A percentile compares a stretch with the other conserved stretches of the same genome.
Evolutionary conservation across 1,140 invertebrate species (phyloP).

Genomic region (Drosophila varians): DNA sequence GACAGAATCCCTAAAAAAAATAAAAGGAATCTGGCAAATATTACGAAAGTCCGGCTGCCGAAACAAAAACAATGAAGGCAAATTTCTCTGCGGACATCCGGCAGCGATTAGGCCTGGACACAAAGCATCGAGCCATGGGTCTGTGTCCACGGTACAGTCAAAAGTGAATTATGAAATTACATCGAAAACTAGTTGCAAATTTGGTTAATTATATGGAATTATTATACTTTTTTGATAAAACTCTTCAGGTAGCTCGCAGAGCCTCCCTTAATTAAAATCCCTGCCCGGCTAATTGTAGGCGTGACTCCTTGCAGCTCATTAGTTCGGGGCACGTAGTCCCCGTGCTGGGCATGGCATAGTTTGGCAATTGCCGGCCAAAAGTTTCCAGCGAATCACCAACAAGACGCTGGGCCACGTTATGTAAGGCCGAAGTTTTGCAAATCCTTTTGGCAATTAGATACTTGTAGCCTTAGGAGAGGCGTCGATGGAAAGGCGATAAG

Average conservation of each 20-base stretch:
- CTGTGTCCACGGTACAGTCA: conserved; percentile 15
- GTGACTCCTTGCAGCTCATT: conserved; percentile 59
- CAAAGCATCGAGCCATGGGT: background rate
- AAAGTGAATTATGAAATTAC: conserved; percentile 84
- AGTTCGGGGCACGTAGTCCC: conserved; percentile 49
- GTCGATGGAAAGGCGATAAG: background rate
- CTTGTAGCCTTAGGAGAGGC: conserved; percentile 51
- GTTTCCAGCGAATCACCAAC: conserved; percentile 54
- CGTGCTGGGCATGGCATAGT: conserved; percentile 60
- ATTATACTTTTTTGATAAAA: no score
- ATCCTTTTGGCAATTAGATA: conserved; percentile 80
- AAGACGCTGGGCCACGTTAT: conserved; percentile 31
- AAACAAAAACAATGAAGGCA: conserved; percentile 74
- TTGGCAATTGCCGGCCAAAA: conserved; percentile 57
- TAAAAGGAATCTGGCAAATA: conserved; percentile 16
- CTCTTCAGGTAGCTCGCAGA: background rate
- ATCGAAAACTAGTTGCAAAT: no score
- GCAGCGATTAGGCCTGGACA: conserved; percentile 61
- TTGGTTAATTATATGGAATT: conserved; percentile 15
- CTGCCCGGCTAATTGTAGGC: conserved; percentile 43
- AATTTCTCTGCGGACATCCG: conserved; percentile 73
- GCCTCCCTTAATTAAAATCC: conserved; percentile 53
- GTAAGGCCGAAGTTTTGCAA: conserved; percentile 68
- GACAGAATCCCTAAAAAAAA: conserved; percentile 15
- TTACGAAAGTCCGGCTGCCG: conserved; percentile 37